A percentile compares a stretch with the other conserved stretches of the same genome.
Evolutionary conservation across 1,140 invertebrate genomes (phyloP).

Genomic region (Calephelis virginiensis): DNA sequence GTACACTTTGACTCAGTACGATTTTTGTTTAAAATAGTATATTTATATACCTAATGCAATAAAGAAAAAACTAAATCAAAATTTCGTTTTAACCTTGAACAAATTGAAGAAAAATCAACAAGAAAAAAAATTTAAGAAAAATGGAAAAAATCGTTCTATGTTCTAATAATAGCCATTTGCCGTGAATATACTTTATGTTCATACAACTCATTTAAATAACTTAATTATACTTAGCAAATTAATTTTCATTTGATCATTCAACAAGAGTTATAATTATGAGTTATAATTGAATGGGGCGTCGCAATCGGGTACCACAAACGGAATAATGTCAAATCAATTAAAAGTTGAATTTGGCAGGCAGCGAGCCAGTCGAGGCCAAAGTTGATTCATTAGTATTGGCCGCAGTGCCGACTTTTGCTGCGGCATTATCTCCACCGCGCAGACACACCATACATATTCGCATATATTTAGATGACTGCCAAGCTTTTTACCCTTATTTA

Average conservation of each 20-base stretch:
- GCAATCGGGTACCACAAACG: conserved; percentile 56
- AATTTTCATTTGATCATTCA: conserved; percentile 72
- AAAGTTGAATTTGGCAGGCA: conserved; percentile 62
- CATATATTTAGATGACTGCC: conserved; percentile 38
- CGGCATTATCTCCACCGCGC: conserved; percentile 45
- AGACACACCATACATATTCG: conserved; percentile 33
- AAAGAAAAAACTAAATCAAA: no score
- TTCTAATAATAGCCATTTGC: no score
- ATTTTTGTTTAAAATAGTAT: no score
- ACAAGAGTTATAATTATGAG: conserved; percentile 57
- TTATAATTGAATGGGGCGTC: conserved; percentile 62
- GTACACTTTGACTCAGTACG: no score
- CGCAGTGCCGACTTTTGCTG: conserved; percentile 25
- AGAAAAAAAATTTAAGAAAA: no score
- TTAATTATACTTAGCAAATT: conserved; percentile 59
- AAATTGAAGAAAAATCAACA: no score
- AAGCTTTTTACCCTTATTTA: conserved; percentile 5
- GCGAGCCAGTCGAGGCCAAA: conserved; percentile 40
- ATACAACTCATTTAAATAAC: conserved; percentile 45
- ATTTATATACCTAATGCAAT: no score
- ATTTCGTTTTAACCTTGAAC: no score
- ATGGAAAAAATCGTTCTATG: no score
- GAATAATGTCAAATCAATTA: conserved; percentile 73
- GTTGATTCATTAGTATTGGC: conserved; percentile 26
- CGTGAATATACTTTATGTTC: conserved; percentile 2